Evolutionary conservation across 2,797 vertebrate species (phyloP).

Genomic region (Lacerta viridis): DNA sequence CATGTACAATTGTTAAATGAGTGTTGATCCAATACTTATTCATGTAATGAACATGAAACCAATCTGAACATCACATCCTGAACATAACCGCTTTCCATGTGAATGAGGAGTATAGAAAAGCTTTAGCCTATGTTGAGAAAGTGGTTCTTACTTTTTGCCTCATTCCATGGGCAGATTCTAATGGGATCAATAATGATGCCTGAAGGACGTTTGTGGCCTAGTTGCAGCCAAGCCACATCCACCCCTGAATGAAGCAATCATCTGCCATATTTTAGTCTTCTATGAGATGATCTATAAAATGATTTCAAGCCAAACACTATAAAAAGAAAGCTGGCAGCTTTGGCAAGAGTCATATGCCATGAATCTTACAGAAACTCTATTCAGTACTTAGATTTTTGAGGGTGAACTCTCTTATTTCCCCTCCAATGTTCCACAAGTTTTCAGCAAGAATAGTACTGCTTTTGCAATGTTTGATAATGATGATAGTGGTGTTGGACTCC

Average conservation of each 20-base stretch:
- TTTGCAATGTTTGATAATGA: too few relatives aligned
- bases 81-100: neutral
- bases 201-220: neutral
- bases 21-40: neutral
- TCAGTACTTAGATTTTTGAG: too few relatives aligned
- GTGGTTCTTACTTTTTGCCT: neutral
- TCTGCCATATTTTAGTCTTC: neutral
- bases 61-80: neutral
- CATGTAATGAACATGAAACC: neutral
- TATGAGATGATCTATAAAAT: neutral
- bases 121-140: neutral
- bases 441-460: too few relatives aligned
- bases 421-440: too few relatives aligned
- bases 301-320: neutral
- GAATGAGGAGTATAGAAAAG: neutral
- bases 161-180: neutral
- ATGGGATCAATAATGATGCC: neutral
- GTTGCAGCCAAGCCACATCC: neutral
- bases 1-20: neutral
- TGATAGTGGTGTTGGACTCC: too few relatives aligned
- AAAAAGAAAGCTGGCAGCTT: neutral
- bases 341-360: neutral
- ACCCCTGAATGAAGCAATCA: neutral
- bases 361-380: neutral
- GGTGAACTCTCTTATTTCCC: too few relatives aligned